Evolutionary conservation across 2,888 invertebrate genomes (phyloP), one percentile per base, ranked within the genome.

Genomic region (Dione juno): DNA sequence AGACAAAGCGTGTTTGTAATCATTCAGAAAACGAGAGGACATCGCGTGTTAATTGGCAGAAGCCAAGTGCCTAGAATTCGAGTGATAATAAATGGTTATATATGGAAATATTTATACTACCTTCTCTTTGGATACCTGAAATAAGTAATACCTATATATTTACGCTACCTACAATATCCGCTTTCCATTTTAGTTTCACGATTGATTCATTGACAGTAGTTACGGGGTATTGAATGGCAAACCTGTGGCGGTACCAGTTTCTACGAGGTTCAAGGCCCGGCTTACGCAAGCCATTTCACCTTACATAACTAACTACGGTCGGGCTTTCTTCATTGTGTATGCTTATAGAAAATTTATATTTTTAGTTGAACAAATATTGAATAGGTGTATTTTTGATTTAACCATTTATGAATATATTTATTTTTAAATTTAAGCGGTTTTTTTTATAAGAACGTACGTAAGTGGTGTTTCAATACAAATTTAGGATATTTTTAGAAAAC

Each of bases 261-360:
- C 40, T 63, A 40, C 50, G 48, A 19, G 64, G 64, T 80, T 80
- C 81, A 81, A 81, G 81, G 81, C 81, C 79, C 81, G 76, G 65
- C 73, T 81, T 81, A 77, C 45, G 68, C 45, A 37, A 19, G 50
- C 35, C 40, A 77, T 79, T 80, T 79, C 79, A 73, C 79, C 79
- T 80, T 79, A 76, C 78, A 75, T 79, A 78, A 79, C 71, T 69
- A 74, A 76, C 77, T 78, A 28, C 37, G 53, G 53, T 57, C 61
- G 74, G 68, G 76, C 78, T 78, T 78, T 78, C 78, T 74, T 78
- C 75, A 50, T 50, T 64, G 50, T 50, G 14, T 48, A 14, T 21
- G 28, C 3, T 28, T 28, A 64, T 35, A 64, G 35, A 37, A 37
- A 37, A 57, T 37, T n/a, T 57, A 37, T 57, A 57, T 57, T 40